Base-by-base conservation (phyloP, 2,113 vertebrate genomes). In the Forbesichthys agassizii region DNA sequence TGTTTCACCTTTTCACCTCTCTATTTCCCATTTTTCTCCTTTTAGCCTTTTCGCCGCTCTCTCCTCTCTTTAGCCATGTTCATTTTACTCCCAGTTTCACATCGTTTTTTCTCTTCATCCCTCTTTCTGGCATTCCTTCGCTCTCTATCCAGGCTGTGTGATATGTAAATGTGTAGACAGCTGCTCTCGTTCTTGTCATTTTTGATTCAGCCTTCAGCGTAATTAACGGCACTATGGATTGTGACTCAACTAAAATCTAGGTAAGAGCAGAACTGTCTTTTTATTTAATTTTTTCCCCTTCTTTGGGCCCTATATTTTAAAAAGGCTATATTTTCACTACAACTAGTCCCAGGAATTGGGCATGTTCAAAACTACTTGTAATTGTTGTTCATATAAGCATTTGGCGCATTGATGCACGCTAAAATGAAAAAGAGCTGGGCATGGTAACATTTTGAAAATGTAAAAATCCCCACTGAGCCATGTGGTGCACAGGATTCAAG, bases 91-190 rank as follows among this genome's bases (percentile, higher is more conserved):
- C 27, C 71, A 53, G 60, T 58, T 70, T 61, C 54, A 68, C 69
- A 73, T 64, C 67, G 75, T 72, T 36, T 48, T 56, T 75, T 83
- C 68, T 63, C 27, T 5, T 33, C 63, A 64, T 36, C 48, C 60
- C 61, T 61, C 71, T 61, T 42, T 33, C 64, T 73, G 60, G 33
- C 48, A 78, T 72, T 42, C 48, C 74, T 81, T 73, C 78, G 68
- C 68, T 73, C 71, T 73, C 71, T 70, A 69, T 76, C 77, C 84
- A 79, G 83, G 77, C 79, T 79, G 80, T 89, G 88, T 89, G 88
- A 92, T 89, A 89, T 90, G 90, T 84, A 90, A 92, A 92, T 90
- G 79, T 51, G 48, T 77, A 90, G 88, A 88, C 90, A 91, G 90
- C 91, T 90, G 89, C 88, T 91, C 86, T 79, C 80, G 67, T 86